A percentile compares a stretch with the other conserved stretches of the same genome.
Conservation (phyloP, 2,113 vertebrate genomes). For the Vidua macroura region DNA sequence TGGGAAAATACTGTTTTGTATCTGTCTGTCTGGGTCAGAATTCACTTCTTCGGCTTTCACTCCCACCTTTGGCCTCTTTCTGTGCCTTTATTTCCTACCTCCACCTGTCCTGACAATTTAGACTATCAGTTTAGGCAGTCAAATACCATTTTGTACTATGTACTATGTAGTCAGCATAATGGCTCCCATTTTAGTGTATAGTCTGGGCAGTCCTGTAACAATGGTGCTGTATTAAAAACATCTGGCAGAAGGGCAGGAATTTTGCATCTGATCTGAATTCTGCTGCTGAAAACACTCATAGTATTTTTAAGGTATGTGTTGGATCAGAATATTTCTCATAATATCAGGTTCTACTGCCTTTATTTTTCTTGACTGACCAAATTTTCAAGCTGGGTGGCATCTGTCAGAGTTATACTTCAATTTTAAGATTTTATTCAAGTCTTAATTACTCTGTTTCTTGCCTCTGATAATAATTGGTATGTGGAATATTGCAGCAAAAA, state of each 20-base stretch:
- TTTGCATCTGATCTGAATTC: background rate
- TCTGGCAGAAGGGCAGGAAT: background rate
- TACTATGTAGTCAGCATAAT: background rate
- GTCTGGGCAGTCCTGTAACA: background rate
- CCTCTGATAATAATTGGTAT: background rate
- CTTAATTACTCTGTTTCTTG: background rate
- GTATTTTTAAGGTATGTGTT: background rate
- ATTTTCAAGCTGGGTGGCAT: background rate
- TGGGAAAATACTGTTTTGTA: background rate
- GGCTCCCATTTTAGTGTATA: background rate
- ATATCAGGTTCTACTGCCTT: background rate
- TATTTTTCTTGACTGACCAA: background rate
- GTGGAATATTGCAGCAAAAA: background rate
- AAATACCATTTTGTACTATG: background rate
- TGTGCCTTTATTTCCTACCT: background rate
- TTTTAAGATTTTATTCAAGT: background rate
- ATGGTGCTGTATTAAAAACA: background rate
- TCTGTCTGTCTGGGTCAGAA: background rate
- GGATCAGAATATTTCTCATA: background rate
- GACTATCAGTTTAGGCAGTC: background rate
- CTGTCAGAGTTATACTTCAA: background rate
- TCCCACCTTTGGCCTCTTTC: background rate
- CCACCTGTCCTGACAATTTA: background rate
- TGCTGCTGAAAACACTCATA: background rate
- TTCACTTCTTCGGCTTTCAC: background rate